These are phyloP conservation scores for Watsonalla binaria DNA, from an alignment of 2,888 invertebrate genomes.

Conservation along the genomic window DNA sequence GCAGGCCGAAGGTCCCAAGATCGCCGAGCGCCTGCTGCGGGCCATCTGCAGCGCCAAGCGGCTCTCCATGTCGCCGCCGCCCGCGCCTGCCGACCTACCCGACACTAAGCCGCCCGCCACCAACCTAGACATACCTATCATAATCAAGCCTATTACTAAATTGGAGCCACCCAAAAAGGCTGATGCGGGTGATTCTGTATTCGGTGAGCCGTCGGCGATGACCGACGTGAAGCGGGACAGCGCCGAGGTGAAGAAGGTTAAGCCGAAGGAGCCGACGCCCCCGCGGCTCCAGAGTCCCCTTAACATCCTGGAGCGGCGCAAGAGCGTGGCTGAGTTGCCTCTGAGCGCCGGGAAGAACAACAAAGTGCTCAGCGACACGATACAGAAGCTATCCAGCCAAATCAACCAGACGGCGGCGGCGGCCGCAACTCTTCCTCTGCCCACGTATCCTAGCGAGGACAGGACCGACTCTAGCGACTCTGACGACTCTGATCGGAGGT, in stretches of 20 bases:
- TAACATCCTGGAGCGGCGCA: slow-evolving; percentile 59
- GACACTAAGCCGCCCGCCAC: slow-evolving; percentile 49
- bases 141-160: slow-evolving; percentile 36
- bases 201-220: slow-evolving; percentile 61
- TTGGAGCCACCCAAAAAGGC: slow-evolving; percentile 45
- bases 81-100: slow-evolving; percentile 42
- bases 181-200: slow-evolving; percentile 50
- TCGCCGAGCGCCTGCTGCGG: slow-evolving; percentile 81
- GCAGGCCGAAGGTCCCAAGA: slow-evolving; percentile 77
- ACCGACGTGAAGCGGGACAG: slow-evolving; percentile 53
- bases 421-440: slow-evolving; percentile 45
- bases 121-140: slow-evolving; percentile 37
- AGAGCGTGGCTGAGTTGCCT: slow-evolving; percentile 63
- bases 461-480: slow-evolving; percentile 70
- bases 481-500: slow-evolving; percentile 70
- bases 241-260: slow-evolving; percentile 54
- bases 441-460: slow-evolving; percentile 57
- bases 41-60: slow-evolving; percentile 79
- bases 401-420: slow-evolving; percentile 65
- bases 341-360: slow-evolving; percentile 73
- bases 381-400: slow-evolving; percentile 79
- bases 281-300: slow-evolving; percentile 61
- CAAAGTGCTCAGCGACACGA: slow-evolving; percentile 80
- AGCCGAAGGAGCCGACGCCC: slow-evolving; percentile 50
- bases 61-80: slow-evolving; percentile 69